phyloP scores from a whole-genome alignment of 2,797 vertebrate genomes.

The Betta splendens region DNA sequence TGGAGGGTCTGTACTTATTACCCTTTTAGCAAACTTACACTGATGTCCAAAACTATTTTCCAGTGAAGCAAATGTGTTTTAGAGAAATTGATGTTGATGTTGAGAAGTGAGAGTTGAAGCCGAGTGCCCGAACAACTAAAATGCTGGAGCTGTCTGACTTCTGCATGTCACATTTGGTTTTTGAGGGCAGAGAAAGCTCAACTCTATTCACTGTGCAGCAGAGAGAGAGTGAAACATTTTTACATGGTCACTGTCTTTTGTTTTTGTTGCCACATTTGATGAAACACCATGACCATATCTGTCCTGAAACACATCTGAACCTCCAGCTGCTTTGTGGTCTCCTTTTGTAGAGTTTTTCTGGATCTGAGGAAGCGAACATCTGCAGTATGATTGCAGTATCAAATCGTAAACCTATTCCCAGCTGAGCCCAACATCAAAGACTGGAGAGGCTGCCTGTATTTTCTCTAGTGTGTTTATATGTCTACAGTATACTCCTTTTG shows the following conservation, averaged over 20 bases:
- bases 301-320: constrained; percentile 4
- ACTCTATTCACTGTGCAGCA: constrained; percentile 9
- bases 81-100: constrained; percentile 22
- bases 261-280: constrained; percentile 7
- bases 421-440: constrained; percentile 51
- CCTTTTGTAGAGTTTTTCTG: constrained; percentile 13
- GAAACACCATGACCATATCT: not conserved
- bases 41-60: constrained; percentile 9
- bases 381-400: constrained; percentile 13
- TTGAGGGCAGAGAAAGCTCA: constrained; percentile 10
- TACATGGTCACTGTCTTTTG: constrained; percentile 1
- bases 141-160: not conserved
- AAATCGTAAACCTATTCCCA: constrained; percentile 46
- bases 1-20: not conserved
- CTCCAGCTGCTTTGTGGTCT: constrained; percentile 20
- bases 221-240: constrained; percentile 23
- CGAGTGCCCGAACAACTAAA: constrained; percentile 7
- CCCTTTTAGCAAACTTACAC: not conserved
- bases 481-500: constrained; percentile 20
- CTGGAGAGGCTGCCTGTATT: constrained; percentile 8
- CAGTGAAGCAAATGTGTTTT: constrained; percentile 30
- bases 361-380: constrained; percentile 35
- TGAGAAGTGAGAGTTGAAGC: constrained; percentile 39
- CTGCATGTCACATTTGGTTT: not conserved
- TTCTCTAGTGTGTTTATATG: constrained; percentile 17